Evolutionary conservation across 2,797 vertebrate genomes (phyloP).

Genomic region (Sebastes iracundus): DNA sequence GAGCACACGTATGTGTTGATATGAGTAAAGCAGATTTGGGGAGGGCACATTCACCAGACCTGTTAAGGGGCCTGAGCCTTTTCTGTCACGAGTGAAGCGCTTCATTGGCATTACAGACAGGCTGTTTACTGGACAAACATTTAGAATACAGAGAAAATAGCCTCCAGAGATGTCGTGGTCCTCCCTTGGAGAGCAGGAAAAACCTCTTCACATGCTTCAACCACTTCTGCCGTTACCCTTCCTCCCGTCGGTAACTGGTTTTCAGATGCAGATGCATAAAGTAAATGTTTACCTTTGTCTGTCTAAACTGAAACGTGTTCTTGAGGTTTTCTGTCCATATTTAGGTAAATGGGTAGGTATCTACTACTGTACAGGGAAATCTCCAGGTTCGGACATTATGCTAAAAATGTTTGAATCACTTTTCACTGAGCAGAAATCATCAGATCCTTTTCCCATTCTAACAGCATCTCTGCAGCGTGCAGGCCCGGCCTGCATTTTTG

Average conservation of each 20-base stretch:
- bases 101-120: too few species aligned
- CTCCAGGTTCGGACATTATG: not conserved
- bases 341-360: not conserved
- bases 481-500: constrained; percentile 48
- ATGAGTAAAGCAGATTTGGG: not conserved
- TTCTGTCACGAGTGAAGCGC: too few species aligned
- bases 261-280: too few species aligned
- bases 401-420: constrained; percentile 13
- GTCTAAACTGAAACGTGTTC: not conserved
- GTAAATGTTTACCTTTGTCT: not conserved
- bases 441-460: not conserved
- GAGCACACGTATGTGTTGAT: not conserved
- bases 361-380: not conserved
- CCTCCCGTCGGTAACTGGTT: too few species aligned
- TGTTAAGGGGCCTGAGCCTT: too few species aligned
- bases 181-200: too few species aligned
- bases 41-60: too few species aligned
- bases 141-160: too few species aligned
- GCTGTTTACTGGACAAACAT: too few species aligned
- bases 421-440: not conserved
- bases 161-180: too few species aligned
- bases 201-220: too few species aligned
- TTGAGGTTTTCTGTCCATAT: not conserved
- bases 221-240: too few species aligned
- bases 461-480: not conserved